These are phyloP conservation scores for Bombus polaris DNA, from an alignment of 1,140 invertebrate species.

Conservation along the genomic window DNA sequence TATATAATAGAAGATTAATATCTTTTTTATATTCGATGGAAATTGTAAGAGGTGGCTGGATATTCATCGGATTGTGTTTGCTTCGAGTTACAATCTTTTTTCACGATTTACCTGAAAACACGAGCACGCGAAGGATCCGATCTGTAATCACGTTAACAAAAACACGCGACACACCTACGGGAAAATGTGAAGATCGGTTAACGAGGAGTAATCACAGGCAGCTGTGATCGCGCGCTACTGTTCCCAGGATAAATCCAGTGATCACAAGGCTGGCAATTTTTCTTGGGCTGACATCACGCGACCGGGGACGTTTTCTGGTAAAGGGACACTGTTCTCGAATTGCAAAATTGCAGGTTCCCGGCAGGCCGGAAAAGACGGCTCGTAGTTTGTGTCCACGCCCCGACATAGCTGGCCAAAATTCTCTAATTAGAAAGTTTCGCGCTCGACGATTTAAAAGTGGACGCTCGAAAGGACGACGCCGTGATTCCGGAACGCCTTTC, in stretches of 20 bases:
- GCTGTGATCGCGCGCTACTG: neutral
- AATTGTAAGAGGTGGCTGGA: no score
- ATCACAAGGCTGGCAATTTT: slow-evolving; percentile 30
- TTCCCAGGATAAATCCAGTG: neutral
- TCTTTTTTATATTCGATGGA: no score
- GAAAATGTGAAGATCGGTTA: neutral
- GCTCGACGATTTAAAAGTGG: slow-evolving; percentile 54
- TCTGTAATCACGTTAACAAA: neutral
- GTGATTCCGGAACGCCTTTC: slow-evolving; percentile 42
- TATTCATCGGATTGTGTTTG: no score
- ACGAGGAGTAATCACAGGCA: slow-evolving; percentile 5
- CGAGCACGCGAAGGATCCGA: no score
- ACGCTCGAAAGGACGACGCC: slow-evolving; percentile 51
- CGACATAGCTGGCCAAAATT: slow-evolving; percentile 1
- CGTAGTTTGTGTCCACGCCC: slow-evolving; percentile 53
- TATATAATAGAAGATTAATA: no score
- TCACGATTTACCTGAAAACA: no score
- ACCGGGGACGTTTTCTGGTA: neutral
- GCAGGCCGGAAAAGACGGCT: neutral
- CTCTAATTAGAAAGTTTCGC: slow-evolving; percentile 60
- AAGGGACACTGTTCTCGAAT: slow-evolving; percentile 26
- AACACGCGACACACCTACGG: neutral
- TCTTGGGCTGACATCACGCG: neutral
- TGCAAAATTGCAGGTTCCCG: slow-evolving; percentile 28
- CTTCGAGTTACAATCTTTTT: no score